Percentiles rank a stretch among this genome's conserved stretches.
phyloP scores from a whole-genome alignment of 2,888 invertebrate genomes.

The Agonum fuliginosum region DNA sequence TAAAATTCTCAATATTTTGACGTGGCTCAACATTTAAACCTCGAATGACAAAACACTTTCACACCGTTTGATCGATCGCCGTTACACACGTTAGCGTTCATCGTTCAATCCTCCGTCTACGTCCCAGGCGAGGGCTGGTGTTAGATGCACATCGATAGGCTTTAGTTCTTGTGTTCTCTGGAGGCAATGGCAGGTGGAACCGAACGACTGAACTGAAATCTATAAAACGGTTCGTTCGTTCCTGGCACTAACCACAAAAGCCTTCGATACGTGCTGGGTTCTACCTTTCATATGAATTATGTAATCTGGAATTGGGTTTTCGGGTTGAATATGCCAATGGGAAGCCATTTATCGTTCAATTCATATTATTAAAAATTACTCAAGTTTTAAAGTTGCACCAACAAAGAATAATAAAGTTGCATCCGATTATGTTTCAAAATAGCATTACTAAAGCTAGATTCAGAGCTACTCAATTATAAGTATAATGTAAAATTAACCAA shows the following conservation, averaged over 20 bases:
- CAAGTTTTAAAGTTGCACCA: no score
- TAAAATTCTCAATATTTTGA: slow-evolving; percentile 29
- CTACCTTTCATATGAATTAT: slow-evolving; percentile 20
- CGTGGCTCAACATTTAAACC: slow-evolving; percentile 1
- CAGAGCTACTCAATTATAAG: no score
- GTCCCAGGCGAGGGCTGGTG: background rate
- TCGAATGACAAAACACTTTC: slow-evolving; percentile 53
- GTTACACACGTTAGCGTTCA: slow-evolving; percentile 10
- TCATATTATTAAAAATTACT: no score
- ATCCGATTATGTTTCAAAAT: no score
- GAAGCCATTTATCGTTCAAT: background rate
- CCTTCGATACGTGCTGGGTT: background rate
- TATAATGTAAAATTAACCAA: no score
- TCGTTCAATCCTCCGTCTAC: background rate
- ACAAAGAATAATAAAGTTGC: no score
- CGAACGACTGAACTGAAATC: slow-evolving; percentile 55
- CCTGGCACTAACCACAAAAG: slow-evolving; percentile 50
- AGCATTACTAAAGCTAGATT: no score
- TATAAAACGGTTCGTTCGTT: slow-evolving; percentile 50
- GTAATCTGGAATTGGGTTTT: slow-evolving; percentile 21
- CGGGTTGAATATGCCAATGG: background rate
- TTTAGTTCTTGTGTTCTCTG: slow-evolving; percentile 11
- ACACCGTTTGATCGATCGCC: slow-evolving; percentile 48
- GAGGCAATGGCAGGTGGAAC: slow-evolving; percentile 52
- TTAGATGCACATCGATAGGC: slow-evolving; percentile 1